phyloP scores from a whole-genome alignment of 2,113 vertebrate species.

The Periophthalmus modestus region DNA sequence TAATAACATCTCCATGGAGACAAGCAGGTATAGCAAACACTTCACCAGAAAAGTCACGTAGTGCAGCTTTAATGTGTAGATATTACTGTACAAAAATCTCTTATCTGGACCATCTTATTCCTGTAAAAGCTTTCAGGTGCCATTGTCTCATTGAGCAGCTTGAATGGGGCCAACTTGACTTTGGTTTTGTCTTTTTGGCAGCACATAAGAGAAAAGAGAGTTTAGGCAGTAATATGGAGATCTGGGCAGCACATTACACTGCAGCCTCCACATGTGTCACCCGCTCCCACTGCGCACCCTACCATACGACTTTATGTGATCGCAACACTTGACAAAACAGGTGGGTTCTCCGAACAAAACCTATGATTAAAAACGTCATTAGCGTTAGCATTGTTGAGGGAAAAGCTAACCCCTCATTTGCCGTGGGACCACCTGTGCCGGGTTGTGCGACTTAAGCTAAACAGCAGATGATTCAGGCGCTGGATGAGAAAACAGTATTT shows the following conservation, averaged over 20 bases:
- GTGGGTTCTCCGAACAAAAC: slow-evolving; percentile 53
- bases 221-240: slow-evolving; percentile 41
- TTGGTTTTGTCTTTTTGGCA: slow-evolving; percentile 58
- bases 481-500: slow-evolving; percentile 40
- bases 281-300: slow-evolving; percentile 37
- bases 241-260: slow-evolving; percentile 51
- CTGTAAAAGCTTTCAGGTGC: slow-evolving; percentile 72
- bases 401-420: slow-evolving; percentile 49
- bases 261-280: slow-evolving; percentile 58
- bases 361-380: slow-evolving; percentile 69
- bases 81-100: slow-evolving; percentile 15
- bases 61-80: too few relatives aligned
- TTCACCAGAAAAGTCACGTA: too few relatives aligned
- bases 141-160: slow-evolving; percentile 44
- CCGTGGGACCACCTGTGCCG: slow-evolving; percentile 56
- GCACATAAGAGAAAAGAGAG: slow-evolving; percentile 63
- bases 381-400: slow-evolving; percentile 51
- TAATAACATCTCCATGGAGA: too few relatives aligned
- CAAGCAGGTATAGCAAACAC: too few relatives aligned
- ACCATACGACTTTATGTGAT: slow-evolving; percentile 29
- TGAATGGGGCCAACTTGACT: slow-evolving; percentile 16
- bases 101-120: slow-evolving; percentile 61
- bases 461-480: slow-evolving; percentile 49
- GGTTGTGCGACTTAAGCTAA: slow-evolving; percentile 49
- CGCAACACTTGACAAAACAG: slow-evolving; percentile 52